Conservation (phyloP, 2,888 invertebrate species). For the Scelioninae gen. 2 region DNA sequence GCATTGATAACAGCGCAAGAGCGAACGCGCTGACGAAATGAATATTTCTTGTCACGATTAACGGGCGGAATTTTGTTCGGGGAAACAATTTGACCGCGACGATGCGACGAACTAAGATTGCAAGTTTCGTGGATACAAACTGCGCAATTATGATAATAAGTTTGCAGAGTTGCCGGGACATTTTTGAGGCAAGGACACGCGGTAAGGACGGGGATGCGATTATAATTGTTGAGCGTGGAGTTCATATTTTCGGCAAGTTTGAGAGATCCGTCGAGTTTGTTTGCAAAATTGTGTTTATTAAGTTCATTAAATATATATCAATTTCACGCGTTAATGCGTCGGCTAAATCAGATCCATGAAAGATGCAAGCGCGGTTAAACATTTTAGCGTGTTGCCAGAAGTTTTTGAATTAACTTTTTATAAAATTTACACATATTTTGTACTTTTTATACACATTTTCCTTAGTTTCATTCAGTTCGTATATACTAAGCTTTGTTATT, state of each 20-base stretch:
- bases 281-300: constrained; percentile 4
- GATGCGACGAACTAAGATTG: constrained; percentile 14
- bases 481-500: too few relatives aligned
- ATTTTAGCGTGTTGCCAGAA: too few relatives aligned
- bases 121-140: constrained; percentile 14
- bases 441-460: too few relatives aligned
- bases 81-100: constrained; percentile 9
- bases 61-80: neutral
- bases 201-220: constrained; percentile 7
- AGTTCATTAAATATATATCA: constrained; percentile 9
- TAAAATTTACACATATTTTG: too few relatives aligned
- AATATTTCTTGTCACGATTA: constrained; percentile 17
- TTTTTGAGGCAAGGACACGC: constrained; percentile 8
- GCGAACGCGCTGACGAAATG: neutral
- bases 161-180: constrained; percentile 9
- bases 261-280: constrained; percentile 2
- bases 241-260: constrained; percentile 20
- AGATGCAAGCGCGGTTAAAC: too few relatives aligned
- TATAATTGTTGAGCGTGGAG: constrained; percentile 16
- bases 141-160: constrained; percentile 22
- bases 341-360: too few relatives aligned
- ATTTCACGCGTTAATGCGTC: too few relatives aligned
- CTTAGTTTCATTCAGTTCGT: too few relatives aligned
- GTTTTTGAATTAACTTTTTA: too few relatives aligned
- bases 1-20: neutral